phyloP scores from a whole-genome alignment of 2,113 vertebrate genomes.

The Chamaea fasciata region DNA sequence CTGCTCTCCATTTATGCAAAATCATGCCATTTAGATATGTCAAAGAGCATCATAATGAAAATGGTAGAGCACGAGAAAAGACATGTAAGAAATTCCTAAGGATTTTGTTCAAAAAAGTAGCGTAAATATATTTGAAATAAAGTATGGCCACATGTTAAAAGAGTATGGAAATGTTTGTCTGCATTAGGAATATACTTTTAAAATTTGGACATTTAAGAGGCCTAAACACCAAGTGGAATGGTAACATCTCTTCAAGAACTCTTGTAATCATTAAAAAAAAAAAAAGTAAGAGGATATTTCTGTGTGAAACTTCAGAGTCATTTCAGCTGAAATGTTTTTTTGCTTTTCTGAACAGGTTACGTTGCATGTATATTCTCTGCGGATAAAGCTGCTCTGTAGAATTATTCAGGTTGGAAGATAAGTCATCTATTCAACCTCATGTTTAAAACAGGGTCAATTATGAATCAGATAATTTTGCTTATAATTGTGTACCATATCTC shows the following conservation, averaged over 20 bases:
- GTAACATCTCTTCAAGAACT: background rate
- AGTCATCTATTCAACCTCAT: background rate
- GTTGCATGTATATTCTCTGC: background rate
- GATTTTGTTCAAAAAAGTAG: background rate
- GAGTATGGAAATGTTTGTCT: background rate
- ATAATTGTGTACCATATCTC: background rate
- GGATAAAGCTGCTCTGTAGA: background rate
- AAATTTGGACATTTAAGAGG: background rate
- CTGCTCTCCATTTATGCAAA: background rate
- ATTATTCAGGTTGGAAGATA: background rate
- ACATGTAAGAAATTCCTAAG: background rate
- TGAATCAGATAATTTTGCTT: background rate
- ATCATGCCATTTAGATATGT: background rate
- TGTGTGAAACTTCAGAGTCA: background rate
- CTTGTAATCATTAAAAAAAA: background rate
- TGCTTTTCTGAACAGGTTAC: background rate
- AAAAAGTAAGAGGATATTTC: background rate
- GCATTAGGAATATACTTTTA: background rate
- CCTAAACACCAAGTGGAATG: background rate
- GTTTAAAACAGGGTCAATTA: background rate
- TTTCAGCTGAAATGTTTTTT: background rate
- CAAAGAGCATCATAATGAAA: background rate
- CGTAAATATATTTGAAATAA: background rate
- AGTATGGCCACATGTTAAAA: background rate
- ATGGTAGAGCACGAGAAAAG: background rate